These are phyloP conservation scores for Dasysyrphus albostriatus DNA, from an alignment of 2,888 invertebrate species.

Conservation along the genomic window DNA sequence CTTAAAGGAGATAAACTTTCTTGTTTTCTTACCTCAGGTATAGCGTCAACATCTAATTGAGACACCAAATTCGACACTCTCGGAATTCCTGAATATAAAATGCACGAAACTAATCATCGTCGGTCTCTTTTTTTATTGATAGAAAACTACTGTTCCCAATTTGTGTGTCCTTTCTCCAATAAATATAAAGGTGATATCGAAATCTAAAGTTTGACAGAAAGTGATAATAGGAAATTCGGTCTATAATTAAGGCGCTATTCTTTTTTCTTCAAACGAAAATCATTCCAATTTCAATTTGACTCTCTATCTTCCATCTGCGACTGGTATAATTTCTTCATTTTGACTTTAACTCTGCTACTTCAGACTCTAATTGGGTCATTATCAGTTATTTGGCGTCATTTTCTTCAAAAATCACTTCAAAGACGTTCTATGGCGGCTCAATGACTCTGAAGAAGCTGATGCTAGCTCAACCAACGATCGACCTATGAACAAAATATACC, in stretches of 20 bases:
- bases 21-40: slow-evolving; percentile 5
- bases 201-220: slow-evolving; percentile 10
- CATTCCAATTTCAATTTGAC: slow-evolving; percentile 12
- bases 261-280: background rate
- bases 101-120: slow-evolving; percentile 15
- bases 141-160: slow-evolving; percentile 29
- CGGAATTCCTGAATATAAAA: slow-evolving; percentile 18
- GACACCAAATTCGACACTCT: slow-evolving; percentile 51
- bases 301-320: slow-evolving; percentile 2
- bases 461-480: background rate
- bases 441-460: background rate
- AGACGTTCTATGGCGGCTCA: background rate
- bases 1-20: slow-evolving; percentile 17
- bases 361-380: slow-evolving; percentile 71
- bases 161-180: slow-evolving; percentile 1
- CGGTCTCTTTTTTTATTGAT: background rate
- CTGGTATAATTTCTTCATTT: slow-evolving; percentile 11
- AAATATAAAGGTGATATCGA: background rate
- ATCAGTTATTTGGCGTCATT: slow-evolving; percentile 67
- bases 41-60: slow-evolving; percentile 52
- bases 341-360: slow-evolving; percentile 33
- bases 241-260: slow-evolving; percentile 42
- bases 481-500: background rate
- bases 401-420: slow-evolving; percentile 43
- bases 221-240: slow-evolving; percentile 43